Evolutionary conservation across 2,888 invertebrate genomes (phyloP), one percentile per base, ranked within the genome.

Genomic region (Andricus quercusramuli): DNA sequence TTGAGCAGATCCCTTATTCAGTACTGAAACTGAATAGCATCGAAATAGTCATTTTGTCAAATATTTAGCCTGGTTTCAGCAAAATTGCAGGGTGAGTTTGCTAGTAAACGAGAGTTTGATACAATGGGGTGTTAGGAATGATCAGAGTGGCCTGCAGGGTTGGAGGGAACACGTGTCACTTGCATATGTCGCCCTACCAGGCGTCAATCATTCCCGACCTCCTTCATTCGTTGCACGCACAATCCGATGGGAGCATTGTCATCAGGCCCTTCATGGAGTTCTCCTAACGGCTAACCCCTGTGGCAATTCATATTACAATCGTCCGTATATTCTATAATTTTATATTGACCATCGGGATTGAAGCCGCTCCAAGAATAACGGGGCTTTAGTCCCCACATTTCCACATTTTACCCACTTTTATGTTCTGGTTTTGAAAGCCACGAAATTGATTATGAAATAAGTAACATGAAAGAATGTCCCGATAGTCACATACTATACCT

Each of bases 191-290:
- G 77, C 78, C 78, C 66, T 66, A 68, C 41, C 51, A 65, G 25
- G 79, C 83, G 86, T 86, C 86, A 85, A 86, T 86, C 86, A 86
- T 83, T 80, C 82, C 84, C 84, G 83, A 84, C 83, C 85, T 78
- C 78, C 77, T 79, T 74, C 56, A 70, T 74, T 74, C 56, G 29
- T 11, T 70, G 68, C 25, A 44, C 51, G 51, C 29, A 29, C 82
- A 83, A 80, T 74, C 77, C 81, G 59, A 80, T 76, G 67, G 77
- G 44, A 77, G 76, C 47, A 81, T 83, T 84, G 84, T 84, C 82
- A 79, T 79, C 82, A 80, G 82, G 66, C 80, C 82, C 79, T 80
- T 74, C 77, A 15, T 44, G 44, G 44, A 15, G 44, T 44, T 44
- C 44, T 15, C 44, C 51, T 32, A 74, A 74, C 74, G 78, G 78